A percentile compares a stretch with the other conserved stretches of the same genome.
Evolutionary conservation across 2,113 vertebrate genomes (phyloP).

Genomic region (Axis porcinus): DNA sequence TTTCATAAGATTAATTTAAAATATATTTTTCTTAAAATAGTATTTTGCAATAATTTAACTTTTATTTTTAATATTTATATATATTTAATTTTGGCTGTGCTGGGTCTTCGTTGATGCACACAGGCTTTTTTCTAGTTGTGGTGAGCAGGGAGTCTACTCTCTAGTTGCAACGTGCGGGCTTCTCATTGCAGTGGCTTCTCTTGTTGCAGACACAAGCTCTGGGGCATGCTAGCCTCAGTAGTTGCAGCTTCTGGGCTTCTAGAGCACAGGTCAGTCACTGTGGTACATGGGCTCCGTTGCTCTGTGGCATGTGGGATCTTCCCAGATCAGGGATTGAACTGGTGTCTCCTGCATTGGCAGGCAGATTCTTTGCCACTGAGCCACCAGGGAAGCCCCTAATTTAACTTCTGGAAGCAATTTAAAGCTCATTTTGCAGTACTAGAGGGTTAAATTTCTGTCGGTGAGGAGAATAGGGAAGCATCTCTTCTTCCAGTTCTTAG

Average conservation of each 20-base stretch:
- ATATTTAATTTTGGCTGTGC: background rate
- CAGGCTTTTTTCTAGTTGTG: background rate
- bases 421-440: background rate
- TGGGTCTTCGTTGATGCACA: background rate
- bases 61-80: background rate
- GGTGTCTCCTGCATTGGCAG: background rate
- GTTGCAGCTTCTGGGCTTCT: background rate
- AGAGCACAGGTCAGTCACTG: background rate
- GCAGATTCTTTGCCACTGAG: background rate
- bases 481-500: background rate
- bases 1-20: background rate
- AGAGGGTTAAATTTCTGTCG: background rate
- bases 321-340: background rate
- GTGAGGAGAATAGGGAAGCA: background rate
- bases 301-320: background rate
- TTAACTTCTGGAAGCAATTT: slow-evolving; percentile 30
- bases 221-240: accelerated
- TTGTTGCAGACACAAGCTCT: background rate
- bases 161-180: background rate
- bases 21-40: background rate
- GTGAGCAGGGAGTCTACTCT: background rate
- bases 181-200: background rate
- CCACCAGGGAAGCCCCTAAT: background rate
- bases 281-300: accelerated
- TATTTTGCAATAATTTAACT: slow-evolving; percentile 21